Percentiles rank a stretch among this genome's conserved stretches.
Conservation (phyloP, 2,888 invertebrate genomes). For the Microctonus hyperodae region DNA sequence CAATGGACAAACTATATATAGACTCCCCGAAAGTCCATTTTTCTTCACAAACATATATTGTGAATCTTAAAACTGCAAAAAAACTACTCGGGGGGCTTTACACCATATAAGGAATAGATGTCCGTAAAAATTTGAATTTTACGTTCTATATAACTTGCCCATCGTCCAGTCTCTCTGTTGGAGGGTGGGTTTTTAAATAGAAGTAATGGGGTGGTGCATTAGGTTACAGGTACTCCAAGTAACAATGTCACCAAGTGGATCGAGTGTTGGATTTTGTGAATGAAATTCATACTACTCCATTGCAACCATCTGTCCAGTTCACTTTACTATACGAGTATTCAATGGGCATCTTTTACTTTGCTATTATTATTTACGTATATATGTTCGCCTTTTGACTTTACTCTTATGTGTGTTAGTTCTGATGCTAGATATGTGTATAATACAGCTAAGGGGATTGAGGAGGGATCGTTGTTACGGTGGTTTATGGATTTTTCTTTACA, state of each 20-base stretch:
- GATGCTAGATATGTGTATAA: not conserved
- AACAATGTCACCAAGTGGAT: conserved; percentile 46
- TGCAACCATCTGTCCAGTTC: conserved; percentile 52
- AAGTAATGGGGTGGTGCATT: conserved; percentile 36
- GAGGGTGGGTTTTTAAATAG: conserved; percentile 21
- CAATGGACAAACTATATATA: conserved; percentile 37
- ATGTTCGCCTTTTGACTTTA: conserved; percentile 11
- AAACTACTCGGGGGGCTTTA: conserved; percentile 21
- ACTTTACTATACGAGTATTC: conserved; percentile 52
- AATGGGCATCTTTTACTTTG: conserved; percentile 42
- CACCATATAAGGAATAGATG: conserved; percentile 23
- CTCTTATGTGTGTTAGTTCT: not conserved
- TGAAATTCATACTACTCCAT: conserved; percentile 50
- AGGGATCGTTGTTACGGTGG: conserved; percentile 37
- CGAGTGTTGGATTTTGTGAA: conserved; percentile 50
- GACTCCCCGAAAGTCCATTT: conserved; percentile 28
- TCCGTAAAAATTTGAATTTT: conserved; percentile 56
- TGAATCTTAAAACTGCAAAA: conserved; percentile 26
- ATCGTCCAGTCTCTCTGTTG: conserved; percentile 22
- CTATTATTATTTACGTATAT: too few relatives aligned
- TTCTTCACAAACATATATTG: conserved; percentile 25
- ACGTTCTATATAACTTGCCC: conserved; percentile 41
- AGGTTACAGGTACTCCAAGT: conserved; percentile 58
- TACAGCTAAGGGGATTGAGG: not conserved
- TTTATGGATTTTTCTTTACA: conserved; percentile 35